Evolutionary conservation across 2,888 invertebrate species (phyloP), one percentile per base, ranked within the genome.

Genomic region (Mantis religiosa): DNA sequence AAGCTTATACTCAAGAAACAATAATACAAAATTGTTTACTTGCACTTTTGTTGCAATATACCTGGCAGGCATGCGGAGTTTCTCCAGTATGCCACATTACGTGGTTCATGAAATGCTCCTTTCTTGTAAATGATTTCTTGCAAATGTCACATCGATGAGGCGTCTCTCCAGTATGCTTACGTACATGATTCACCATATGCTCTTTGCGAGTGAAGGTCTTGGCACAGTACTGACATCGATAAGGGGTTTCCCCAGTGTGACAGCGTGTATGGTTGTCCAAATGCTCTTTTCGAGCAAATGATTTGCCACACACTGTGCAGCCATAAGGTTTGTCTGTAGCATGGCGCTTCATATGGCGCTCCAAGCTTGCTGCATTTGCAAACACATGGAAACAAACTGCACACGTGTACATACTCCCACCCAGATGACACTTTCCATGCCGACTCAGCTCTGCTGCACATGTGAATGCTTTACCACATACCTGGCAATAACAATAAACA

Each of bases 221-320:
- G 4, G 96, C 95, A 92, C 96, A 96, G 93, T 95, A 96, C 92
- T 96, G 96, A 92, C 96, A 96, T 92, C 95, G 95, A 93, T 97
- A 97, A 2, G 97, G 97, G 41, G 97, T 97, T 93, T 97, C 97
- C 87, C 97, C 97, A 87, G 97, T 97, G 92, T 96, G 97, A 93
- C 97, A 96, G 90, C 97, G 94, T 4, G 97, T 96, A 92, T 97
- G 97, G 93, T 97, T 97, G 93, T 97, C 97, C 91, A 97, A 94
- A 93, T 98, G 97, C 92, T 97, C 97, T 93, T 97, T 97, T 89
- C 97, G 95, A 20, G 97, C 97, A 93, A 98, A 98, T 41, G 97
- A 96, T 93, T 97, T 97, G 91, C 97, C 97, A 93, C 97, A 98
- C 92, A 97, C 96, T 28, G 96, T 96, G 93, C 97, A 97, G 90